A percentile compares a stretch with the other conserved stretches of the same genome.
These are phyloP conservation scores for Accipiter virgatus DNA, from an alignment of 2,113 vertebrate genomes.

Conservation along the genomic window DNA sequence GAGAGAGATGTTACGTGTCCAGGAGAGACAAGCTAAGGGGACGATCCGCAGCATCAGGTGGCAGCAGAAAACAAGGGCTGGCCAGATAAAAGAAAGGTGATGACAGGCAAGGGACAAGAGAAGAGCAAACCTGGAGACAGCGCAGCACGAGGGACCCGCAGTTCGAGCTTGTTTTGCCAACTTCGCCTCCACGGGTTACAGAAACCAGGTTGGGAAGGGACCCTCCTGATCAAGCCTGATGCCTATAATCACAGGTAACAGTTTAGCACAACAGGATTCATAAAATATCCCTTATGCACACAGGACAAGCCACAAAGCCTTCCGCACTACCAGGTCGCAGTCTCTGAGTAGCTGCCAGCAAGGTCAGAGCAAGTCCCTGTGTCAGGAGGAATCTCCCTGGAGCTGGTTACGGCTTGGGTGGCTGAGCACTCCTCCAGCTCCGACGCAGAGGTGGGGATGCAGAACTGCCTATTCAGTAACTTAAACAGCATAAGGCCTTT, in stretches of 20 bases:
- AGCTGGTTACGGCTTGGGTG: not conserved
- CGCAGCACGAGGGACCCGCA: not conserved
- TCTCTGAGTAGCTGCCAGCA: not conserved
- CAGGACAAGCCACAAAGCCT: not conserved
- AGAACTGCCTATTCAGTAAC: not conserved
- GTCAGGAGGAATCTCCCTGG: not conserved
- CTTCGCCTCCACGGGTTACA: not conserved
- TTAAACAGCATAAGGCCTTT: not conserved
- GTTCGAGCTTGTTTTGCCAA: not conserved
- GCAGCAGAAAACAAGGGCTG: not conserved
- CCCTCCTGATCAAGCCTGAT: not conserved
- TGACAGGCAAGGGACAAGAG: not conserved
- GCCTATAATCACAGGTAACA: not conserved
- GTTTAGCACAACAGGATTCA: not conserved
- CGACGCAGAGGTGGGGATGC: accelerated
- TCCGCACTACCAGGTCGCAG: not conserved
- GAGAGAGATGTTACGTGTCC: not conserved
- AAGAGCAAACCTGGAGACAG: not conserved
- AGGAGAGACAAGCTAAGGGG: not conserved
- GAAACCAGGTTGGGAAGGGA: not conserved
- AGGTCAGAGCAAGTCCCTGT: not conserved
- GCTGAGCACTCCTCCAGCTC: not conserved
- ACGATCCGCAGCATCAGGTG: not conserved
- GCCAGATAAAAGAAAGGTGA: not conserved
- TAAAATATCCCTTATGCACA: not conserved